phyloP scores from a whole-genome alignment of 2,888 invertebrate genomes.

The Luperina testacea region DNA sequence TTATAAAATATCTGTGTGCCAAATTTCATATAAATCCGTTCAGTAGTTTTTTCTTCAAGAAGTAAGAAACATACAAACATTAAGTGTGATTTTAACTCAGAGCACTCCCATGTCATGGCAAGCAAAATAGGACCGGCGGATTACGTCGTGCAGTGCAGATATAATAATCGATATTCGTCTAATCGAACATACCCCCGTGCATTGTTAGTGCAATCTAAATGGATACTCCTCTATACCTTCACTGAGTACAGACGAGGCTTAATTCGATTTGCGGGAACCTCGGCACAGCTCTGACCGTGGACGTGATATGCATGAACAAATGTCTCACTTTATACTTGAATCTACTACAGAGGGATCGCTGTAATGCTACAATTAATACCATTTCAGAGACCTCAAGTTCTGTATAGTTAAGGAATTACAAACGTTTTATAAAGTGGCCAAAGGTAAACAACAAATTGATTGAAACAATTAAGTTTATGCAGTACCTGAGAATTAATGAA shows the following conservation, averaged over 20 bases:
- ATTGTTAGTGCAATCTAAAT: constrained; percentile 72
- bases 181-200: constrained; percentile 61
- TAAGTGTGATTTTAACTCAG: constrained; percentile 27
- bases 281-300: constrained; percentile 70
- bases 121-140: constrained; percentile 47
- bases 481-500: constrained; percentile 23
- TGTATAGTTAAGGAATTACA: constrained; percentile 20
- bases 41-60: too few relatives aligned
- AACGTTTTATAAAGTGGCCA: constrained; percentile 27
- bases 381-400: constrained; percentile 38
- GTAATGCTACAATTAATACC: constrained; percentile 51
- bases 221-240: constrained; percentile 71
- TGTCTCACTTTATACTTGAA: constrained; percentile 62
- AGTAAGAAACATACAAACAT: too few relatives aligned
- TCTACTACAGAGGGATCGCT: constrained; percentile 52
- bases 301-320: constrained; percentile 67
- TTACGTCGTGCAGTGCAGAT: constrained; percentile 53
- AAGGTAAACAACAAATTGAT: constrained; percentile 47
- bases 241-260: constrained; percentile 67
- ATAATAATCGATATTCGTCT: constrained; percentile 64
- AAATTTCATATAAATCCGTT: too few relatives aligned
- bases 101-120: constrained; percentile 31
- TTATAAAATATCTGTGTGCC: too few relatives aligned
- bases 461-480: constrained; percentile 35
- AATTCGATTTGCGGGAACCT: constrained; percentile 79